These are phyloP conservation scores for Rostratula benghalensis DNA, from an alignment of 2,113 vertebrate species.

Conservation along the genomic window DNA sequence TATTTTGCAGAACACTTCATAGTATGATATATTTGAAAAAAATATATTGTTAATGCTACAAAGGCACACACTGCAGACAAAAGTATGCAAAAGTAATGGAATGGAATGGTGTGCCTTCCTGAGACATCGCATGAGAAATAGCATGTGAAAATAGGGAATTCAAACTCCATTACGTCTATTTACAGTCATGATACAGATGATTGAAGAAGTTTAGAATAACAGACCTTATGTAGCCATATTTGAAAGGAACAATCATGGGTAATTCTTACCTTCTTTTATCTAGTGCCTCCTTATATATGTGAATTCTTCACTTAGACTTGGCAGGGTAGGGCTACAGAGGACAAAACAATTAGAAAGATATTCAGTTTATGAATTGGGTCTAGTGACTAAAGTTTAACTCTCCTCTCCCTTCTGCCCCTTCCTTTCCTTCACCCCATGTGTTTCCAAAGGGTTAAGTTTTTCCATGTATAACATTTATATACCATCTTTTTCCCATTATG, in stretches of 20 bases:
- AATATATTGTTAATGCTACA: background rate
- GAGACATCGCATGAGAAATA: background rate
- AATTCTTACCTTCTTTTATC: background rate
- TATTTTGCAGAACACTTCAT: background rate
- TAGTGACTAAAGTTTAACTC: background rate
- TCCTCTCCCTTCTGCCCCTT: background rate
- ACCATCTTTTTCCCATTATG: background rate
- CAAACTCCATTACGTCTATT: background rate
- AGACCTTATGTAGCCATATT: background rate
- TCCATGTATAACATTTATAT: background rate
- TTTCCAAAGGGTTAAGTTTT: background rate
- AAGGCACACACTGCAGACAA: background rate
- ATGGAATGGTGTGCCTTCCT: background rate
- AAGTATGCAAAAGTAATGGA: background rate
- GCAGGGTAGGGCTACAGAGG: background rate
- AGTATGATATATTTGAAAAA: background rate
- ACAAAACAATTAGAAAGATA: background rate
- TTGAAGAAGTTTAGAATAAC: background rate
- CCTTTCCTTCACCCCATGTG: background rate
- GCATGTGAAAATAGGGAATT: background rate
- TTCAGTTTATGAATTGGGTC: background rate
- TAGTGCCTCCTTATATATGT: background rate
- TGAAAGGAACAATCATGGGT: background rate
- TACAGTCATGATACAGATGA: background rate
- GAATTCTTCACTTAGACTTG: background rate